Evolutionary conservation across 2,888 invertebrate species (phyloP).

Genomic region (Cistogaster globosa): DNA sequence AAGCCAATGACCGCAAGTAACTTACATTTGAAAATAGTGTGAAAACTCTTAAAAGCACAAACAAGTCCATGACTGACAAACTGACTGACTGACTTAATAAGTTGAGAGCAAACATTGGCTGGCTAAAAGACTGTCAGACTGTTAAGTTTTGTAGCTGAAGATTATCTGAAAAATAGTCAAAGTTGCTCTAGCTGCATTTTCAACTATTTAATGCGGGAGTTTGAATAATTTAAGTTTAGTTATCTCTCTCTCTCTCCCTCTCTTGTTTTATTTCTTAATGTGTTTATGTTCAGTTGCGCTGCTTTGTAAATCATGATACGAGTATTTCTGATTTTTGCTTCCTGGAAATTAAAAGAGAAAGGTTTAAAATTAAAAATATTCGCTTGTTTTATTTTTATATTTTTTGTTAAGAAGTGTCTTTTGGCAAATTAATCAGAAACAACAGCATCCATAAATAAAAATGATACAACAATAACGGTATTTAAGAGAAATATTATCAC

Average conservation of each 20-base stretch:
- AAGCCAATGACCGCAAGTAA: constrained; percentile 83
- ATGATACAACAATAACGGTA: constrained; percentile 22
- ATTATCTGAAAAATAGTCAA: constrained; percentile 61
- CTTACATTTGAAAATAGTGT: constrained; percentile 83
- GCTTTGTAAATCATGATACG: constrained; percentile 68
- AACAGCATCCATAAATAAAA: constrained; percentile 20
- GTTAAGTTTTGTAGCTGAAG: neutral
- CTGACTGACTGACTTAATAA: constrained; percentile 49
- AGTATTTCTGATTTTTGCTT: constrained; percentile 75
- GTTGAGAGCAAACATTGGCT: neutral
- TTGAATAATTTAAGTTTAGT: neutral
- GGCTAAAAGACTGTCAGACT: constrained; percentile 9
- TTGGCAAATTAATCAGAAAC: constrained; percentile 38
- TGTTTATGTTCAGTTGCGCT: neutral
- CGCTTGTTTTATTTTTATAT: constrained; percentile 12
- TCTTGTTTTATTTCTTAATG: neutral
- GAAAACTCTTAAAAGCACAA: constrained; percentile 73
- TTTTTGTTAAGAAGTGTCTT: neutral
- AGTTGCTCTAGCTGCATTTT: neutral
- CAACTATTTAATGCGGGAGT: constrained; percentile 22
- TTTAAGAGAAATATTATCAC: neutral
- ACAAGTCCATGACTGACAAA: constrained; percentile 60
- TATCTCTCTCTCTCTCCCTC: constrained; percentile 16
- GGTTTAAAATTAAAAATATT: constrained; percentile 68
- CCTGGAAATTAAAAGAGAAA: constrained; percentile 81